These are phyloP conservation scores for Poeciliopsis presidionis DNA, from an alignment of 2,797 vertebrate species.

Conservation along the genomic window DNA sequence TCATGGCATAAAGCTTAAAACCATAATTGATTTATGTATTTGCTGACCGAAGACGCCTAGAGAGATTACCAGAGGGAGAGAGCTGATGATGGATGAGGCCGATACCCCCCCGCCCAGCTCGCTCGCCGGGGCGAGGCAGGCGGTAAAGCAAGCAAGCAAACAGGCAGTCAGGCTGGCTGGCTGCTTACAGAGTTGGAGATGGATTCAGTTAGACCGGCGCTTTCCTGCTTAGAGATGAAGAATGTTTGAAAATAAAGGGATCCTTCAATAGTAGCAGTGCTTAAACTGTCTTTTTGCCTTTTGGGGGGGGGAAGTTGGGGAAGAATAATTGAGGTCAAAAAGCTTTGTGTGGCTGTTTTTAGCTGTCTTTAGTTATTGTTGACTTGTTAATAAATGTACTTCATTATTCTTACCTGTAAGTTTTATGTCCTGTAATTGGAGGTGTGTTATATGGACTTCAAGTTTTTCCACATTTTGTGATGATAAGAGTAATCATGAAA, in stretches of 20 bases:
- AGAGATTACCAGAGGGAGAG: conserved; percentile 76
- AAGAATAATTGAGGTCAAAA: not conserved
- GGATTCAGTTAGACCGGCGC: conserved; percentile 68
- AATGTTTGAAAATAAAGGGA: conserved; percentile 31
- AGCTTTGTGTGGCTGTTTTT: not conserved
- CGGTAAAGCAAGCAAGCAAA: conserved; percentile 6
- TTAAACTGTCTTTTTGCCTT: not conserved
- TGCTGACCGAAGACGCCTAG: conserved; percentile 82
- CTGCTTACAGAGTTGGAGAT: conserved; percentile 46
- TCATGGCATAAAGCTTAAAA: conserved; percentile 85
- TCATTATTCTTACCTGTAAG: not conserved
- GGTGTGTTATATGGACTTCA: no score
- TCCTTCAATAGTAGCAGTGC: conserved; percentile 5
- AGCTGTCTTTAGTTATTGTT: not conserved
- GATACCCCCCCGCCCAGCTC: conserved; percentile 15
- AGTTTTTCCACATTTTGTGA: no score
- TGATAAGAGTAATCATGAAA: no score
- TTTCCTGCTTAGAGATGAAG: conserved; percentile 61
- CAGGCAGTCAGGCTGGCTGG: conserved; percentile 9
- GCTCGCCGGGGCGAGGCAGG: not conserved
- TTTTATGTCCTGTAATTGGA: not conserved
- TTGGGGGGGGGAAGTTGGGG: not conserved
- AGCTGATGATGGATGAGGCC: conserved; percentile 79
- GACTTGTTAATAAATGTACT: not conserved
- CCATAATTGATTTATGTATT: conserved; percentile 88